Conservation (phyloP, 2,797 vertebrate species). For the Steatocranus sp. region DNA sequence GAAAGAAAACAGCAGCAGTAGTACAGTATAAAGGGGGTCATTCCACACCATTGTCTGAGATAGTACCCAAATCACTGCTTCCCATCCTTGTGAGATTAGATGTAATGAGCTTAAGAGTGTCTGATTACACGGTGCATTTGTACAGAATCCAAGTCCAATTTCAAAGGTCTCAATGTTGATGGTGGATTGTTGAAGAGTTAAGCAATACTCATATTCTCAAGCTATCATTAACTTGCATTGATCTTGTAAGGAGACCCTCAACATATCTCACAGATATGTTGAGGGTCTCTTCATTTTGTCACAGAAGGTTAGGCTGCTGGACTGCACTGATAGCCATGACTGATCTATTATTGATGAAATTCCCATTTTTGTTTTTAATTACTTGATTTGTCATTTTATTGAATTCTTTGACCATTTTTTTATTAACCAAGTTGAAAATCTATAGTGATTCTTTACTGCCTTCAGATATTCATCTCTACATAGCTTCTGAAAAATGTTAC, state of each 20-base stretch:
- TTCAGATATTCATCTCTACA: background rate
- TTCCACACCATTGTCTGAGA: background rate
- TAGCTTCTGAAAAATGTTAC: background rate
- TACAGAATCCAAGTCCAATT: background rate
- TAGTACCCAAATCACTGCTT: background rate
- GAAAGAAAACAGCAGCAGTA: background rate
- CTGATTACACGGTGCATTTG: constrained; percentile 8
- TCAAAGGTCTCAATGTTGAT: background rate
- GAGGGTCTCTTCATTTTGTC: accelerated
- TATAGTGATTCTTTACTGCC: background rate
- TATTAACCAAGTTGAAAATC: background rate
- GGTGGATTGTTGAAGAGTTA: background rate
- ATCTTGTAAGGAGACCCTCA: background rate
- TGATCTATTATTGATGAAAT: background rate
- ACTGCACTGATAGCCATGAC: background rate
- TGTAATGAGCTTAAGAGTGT: background rate
- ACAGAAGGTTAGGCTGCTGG: background rate
- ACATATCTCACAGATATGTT: background rate
- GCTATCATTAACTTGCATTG: background rate
- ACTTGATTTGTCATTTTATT: background rate
- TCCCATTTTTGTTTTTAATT: background rate
- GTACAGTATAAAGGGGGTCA: background rate
- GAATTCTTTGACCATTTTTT: background rate
- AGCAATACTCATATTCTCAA: background rate
- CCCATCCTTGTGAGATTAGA: background rate